These are phyloP conservation scores for Crotalus viridis DNA, from an alignment of 2,113 vertebrate species.

Conservation along the genomic window DNA sequence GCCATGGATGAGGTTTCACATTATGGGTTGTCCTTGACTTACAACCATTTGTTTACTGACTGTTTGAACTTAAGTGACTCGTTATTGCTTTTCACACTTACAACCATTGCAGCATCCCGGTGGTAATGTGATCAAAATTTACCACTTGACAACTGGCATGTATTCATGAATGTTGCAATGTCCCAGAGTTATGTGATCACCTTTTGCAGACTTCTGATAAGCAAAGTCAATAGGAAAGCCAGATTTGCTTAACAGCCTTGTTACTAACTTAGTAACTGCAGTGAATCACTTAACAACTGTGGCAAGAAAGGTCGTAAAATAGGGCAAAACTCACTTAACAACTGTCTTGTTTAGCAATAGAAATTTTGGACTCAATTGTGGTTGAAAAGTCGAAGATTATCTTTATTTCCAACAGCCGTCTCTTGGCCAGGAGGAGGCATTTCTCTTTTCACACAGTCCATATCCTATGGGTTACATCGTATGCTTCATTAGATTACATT, in stretches of 20 bases:
- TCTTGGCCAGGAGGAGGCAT: not conserved
- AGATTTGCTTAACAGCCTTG: not conserved
- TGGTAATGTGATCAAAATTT: not conserved
- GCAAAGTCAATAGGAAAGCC: not conserved
- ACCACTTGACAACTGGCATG: not conserved
- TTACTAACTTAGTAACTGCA: not conserved
- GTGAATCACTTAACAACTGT: not conserved
- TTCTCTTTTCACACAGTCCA: not conserved
- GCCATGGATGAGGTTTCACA: not conserved
- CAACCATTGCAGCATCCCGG: not conserved
- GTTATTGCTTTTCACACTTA: not conserved
- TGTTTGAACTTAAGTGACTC: not conserved
- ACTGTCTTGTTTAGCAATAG: not conserved
- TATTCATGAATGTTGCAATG: not conserved
- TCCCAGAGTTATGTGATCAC: not conserved
- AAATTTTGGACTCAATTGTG: not conserved
- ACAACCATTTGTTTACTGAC: not conserved
- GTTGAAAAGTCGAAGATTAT: not conserved
- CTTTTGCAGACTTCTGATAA: not conserved
- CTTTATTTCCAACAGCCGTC: not conserved
- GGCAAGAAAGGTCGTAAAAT: not conserved
- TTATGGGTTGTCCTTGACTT: not conserved
- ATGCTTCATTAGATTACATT: not conserved
- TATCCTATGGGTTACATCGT: not conserved
- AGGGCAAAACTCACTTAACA: not conserved